Base-by-base conservation (phyloP, 2,797 vertebrate genomes). In the Halcyon badia region DNA sequence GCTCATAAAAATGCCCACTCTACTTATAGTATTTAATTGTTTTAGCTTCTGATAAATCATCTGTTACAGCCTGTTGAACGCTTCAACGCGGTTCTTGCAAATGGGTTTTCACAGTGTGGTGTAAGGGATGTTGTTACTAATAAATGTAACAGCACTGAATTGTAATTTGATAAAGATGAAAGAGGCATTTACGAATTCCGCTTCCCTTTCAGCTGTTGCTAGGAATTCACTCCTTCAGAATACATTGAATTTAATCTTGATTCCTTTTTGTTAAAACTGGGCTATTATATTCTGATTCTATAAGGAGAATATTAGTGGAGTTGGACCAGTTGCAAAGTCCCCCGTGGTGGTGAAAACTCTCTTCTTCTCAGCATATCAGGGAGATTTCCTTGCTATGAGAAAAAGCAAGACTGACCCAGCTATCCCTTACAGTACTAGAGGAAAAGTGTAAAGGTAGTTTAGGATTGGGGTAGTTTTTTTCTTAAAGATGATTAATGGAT, bases 61-160 rank as follows among this genome's bases (percentile, higher is more conserved):
- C 90, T 83, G 54, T 87, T 95, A 71, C 54, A 83, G 83, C 58
- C 73, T 89, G 70, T 89, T 80, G 86, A 90, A 80, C 84, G 61
- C 93, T 90, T 93, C 82, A 68, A 92, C 89, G 79, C 8, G 2
- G 94, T 95, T 86, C 83, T 96, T 95, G 49, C 87, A 95, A 96
- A 97, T 94, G 95, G 91, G 71, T 94, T 97, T 94, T 95, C 69
- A 96, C 91, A 92, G 89, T 94, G 80, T 90, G 69, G 77, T 93
- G 96, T 94, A 96, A 94, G 90, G 83, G 83, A 75, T 82, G 68
- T 91, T 92, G 91, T 96, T 97, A 95, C 94, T 97, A 97, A 97
- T 85, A 88, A 95, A 89, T 44, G 75, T 72, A 83, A 90, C 92
- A 89, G 81, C 68, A 41, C 79, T 69, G 91, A 94, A 89, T 76